Percentiles rank a stretch among this genome's conserved stretches.
Conservation (phyloP, 2,888 invertebrate species). For the Rotaria socialis region DNA sequence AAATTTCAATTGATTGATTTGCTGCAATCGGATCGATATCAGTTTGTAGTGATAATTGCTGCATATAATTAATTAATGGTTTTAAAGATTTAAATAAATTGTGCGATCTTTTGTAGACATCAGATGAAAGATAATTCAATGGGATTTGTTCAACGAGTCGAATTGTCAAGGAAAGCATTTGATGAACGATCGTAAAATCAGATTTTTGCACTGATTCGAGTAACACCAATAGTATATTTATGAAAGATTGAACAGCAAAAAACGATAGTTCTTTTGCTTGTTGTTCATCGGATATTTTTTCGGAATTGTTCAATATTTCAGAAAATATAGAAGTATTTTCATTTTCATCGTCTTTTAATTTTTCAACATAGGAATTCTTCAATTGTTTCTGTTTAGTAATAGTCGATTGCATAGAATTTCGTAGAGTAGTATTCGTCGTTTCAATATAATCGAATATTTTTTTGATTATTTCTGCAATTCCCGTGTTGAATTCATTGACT, state of each 20-base stretch:
- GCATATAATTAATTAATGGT: neutral
- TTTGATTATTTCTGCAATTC: neutral
- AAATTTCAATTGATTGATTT: neutral
- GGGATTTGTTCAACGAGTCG: neutral
- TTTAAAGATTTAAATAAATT: conserved; percentile 7
- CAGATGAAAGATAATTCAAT: neutral
- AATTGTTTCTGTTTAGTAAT: neutral
- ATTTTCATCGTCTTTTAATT: neutral
- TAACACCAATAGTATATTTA: neutral
- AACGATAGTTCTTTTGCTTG: neutral
- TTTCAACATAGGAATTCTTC: neutral
- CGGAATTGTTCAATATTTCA: neutral
- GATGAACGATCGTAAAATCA: neutral
- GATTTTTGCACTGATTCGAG: neutral
- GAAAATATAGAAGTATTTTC: neutral
- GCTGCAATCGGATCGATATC: neutral
- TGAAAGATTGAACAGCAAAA: neutral
- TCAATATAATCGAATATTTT: neutral
- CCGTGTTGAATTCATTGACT: neutral
- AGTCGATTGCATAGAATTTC: neutral
- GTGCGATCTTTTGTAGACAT: neutral
- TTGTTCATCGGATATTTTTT: no score
- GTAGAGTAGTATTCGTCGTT: neutral
- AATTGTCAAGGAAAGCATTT: neutral
- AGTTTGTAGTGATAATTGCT: neutral